Percentiles rank a stretch among this genome's conserved stretches.
phyloP scores from a whole-genome alignment of 2,888 invertebrate genomes.

The Elegia similella region DNA sequence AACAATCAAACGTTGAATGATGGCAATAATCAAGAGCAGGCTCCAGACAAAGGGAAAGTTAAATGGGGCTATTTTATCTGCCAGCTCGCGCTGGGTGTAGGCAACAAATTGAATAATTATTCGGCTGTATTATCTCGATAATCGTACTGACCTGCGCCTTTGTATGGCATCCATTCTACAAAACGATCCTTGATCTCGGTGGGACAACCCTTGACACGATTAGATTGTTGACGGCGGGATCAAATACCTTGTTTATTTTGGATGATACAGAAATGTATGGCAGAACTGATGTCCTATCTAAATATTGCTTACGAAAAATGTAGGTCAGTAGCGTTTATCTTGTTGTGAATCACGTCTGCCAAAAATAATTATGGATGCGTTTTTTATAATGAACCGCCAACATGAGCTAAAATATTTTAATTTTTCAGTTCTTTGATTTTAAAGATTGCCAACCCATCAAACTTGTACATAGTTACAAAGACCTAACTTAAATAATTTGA shows the following conservation, averaged over 20 bases:
- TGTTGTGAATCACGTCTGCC: no score
- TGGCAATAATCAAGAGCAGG: conserved; percentile 40
- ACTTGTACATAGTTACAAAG: no score
- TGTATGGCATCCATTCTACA: conserved; percentile 39
- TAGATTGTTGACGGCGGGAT: conserved; percentile 11
- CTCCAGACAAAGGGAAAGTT: conserved; percentile 51
- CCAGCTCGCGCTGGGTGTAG: conserved; percentile 31
- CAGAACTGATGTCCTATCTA: not conserved
- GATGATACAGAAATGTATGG: not conserved
- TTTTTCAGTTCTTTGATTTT: no score
- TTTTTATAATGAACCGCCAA: no score
- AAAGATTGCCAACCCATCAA: no score
- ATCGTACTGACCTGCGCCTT: conserved; percentile 54
- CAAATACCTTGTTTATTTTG: not conserved
- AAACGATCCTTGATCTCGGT: conserved; percentile 36
- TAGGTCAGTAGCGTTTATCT: no score
- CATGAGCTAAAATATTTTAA: no score
- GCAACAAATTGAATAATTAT: conserved; percentile 75
- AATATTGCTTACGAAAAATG: not conserved
- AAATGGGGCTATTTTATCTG: conserved; percentile 55
- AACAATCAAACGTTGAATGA: conserved; percentile 48
- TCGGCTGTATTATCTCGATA: conserved; percentile 58
- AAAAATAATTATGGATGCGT: no score
- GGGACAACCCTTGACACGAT: conserved; percentile 33
- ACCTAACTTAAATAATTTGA: no score